A percentile compares a stretch with the other conserved stretches of the same genome.
These are phyloP conservation scores for Proterorhinus semilunaris DNA, from an alignment of 2,113 vertebrate species.

Conservation along the genomic window DNA sequence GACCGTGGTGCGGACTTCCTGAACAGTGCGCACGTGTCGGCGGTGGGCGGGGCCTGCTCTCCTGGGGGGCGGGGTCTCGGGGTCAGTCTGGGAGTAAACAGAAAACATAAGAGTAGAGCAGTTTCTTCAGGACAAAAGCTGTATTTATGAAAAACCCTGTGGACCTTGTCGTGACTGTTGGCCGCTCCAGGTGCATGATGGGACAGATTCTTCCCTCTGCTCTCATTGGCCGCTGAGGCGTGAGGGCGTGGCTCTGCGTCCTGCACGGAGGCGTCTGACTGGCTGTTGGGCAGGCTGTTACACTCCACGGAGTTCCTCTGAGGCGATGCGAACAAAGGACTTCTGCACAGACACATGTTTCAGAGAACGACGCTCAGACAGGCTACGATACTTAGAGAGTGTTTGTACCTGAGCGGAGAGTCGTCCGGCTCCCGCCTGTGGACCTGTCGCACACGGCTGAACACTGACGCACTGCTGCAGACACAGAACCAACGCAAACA, in stretches of 20 bases:
- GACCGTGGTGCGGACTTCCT: constrained; percentile 90
- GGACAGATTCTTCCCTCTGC: neutral
- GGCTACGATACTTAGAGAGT: neutral
- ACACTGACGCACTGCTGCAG: constrained; percentile 77
- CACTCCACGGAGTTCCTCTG: constrained; percentile 52
- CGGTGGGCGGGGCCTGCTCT: constrained; percentile 76
- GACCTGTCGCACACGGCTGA: constrained; percentile 84
- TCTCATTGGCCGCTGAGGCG: neutral
- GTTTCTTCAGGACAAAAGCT: neutral
- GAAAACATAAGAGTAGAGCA: neutral
- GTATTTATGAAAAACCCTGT: no score
- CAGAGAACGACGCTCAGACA: neutral
- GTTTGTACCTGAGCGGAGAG: constrained; percentile 72
- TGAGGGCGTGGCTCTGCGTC: constrained; percentile 7
- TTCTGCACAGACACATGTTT: constrained; percentile 63
- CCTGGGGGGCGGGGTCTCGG: constrained; percentile 65
- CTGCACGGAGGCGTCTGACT: constrained; percentile 36
- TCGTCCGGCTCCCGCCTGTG: constrained; percentile 58
- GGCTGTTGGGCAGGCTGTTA: constrained; percentile 60
- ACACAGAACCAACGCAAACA: neutral
- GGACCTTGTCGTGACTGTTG: constrained; percentile 53
- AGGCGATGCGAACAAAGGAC: constrained; percentile 69
- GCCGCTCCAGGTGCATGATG: neutral
- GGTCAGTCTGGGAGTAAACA: neutral
- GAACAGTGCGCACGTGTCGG: constrained; percentile 88